Percentiles rank a stretch among this genome's conserved stretches.
phyloP scores from a whole-genome alignment of 92 coral and sea anemone species.

The Pocillopora meandrina region DNA sequence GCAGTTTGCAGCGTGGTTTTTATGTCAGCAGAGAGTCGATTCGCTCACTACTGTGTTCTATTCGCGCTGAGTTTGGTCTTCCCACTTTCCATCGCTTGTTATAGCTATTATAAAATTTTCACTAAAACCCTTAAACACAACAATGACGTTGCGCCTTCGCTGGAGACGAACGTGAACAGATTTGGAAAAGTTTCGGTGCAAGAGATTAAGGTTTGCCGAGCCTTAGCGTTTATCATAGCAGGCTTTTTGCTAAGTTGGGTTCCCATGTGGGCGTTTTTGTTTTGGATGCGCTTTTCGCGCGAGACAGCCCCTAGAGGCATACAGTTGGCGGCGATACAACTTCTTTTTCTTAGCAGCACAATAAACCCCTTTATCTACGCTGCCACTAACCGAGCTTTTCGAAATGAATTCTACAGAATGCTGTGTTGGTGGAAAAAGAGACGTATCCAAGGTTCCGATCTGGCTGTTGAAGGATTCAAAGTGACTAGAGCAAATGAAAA shows the following conservation, averaged over 20 bases:
- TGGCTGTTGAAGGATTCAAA: background rate
- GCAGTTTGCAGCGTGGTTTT: slow-evolving; percentile 48
- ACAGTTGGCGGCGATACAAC: background rate
- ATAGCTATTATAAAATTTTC: slow-evolving; percentile 32
- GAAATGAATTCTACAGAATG: slow-evolving; percentile 19
- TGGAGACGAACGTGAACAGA: background rate
- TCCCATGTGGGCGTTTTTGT: slow-evolving; percentile 24
- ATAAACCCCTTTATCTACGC: slow-evolving; percentile 38
- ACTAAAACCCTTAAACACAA: slow-evolving; percentile 16
- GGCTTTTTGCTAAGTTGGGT: slow-evolving; percentile 32
- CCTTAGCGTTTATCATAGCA: slow-evolving; percentile 1
- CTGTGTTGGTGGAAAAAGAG: slow-evolving; percentile 22
- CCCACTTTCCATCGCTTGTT: slow-evolving; percentile 22
- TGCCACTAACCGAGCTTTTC: slow-evolving; percentile 7
- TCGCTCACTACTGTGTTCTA: slow-evolving; percentile 36
- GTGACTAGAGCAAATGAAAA: background rate
- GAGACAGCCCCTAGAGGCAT: background rate
- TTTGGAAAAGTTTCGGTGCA: slow-evolving; percentile 7
- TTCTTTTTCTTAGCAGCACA: slow-evolving; percentile 33
- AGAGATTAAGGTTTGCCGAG: slow-evolving; percentile 15
- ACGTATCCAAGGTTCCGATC: background rate
- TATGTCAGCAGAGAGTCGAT: background rate
- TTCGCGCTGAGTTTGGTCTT: slow-evolving; percentile 14
- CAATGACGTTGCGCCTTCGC: background rate
- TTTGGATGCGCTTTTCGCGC: slow-evolving; percentile 23